These are phyloP conservation scores for Pseudococcus jackbeardsleyi DNA, from an alignment of 2,888 invertebrate genomes.

Conservation along the genomic window DNA sequence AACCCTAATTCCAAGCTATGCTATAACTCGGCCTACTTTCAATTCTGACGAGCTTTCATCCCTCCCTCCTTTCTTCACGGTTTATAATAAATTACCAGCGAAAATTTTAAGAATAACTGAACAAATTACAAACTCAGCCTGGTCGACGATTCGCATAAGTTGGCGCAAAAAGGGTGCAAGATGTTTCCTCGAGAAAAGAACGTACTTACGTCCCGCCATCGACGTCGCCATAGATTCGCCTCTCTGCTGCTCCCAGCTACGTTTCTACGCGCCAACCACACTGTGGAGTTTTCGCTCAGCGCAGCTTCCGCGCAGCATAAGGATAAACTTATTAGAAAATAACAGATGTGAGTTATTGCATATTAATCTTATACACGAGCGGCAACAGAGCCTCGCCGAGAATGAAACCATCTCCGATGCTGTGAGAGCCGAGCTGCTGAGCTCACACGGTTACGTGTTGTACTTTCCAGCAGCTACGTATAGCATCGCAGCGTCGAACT, in stretches of 20 bases:
- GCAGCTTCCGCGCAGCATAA: constrained; percentile 12
- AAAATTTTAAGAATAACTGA: constrained; percentile 60
- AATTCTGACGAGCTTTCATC: not conserved
- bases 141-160: not conserved
- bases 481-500: not conserved
- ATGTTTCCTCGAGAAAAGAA: constrained; percentile 48
- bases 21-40: not conserved
- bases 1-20: not conserved
- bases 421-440: not conserved
- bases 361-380: constrained; percentile 59
- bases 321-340: constrained; percentile 64
- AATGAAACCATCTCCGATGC: constrained; percentile 44
- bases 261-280: not conserved
- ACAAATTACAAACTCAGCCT: constrained; percentile 20
- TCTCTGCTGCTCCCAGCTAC: not conserved
- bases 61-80: not conserved
- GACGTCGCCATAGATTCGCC: constrained; percentile 4
- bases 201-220: constrained; percentile 10
- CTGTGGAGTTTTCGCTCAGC: constrained; percentile 10
- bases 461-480: not conserved
- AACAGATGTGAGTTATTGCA: constrained; percentile 64
- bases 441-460: constrained; percentile 8
- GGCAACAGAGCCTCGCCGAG: constrained; percentile 41
- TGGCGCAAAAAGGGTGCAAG: constrained; percentile 61
- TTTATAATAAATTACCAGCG: not conserved